phyloP scores from a whole-genome alignment of 2,888 invertebrate species.

The Periphyllus acericola region DNA sequence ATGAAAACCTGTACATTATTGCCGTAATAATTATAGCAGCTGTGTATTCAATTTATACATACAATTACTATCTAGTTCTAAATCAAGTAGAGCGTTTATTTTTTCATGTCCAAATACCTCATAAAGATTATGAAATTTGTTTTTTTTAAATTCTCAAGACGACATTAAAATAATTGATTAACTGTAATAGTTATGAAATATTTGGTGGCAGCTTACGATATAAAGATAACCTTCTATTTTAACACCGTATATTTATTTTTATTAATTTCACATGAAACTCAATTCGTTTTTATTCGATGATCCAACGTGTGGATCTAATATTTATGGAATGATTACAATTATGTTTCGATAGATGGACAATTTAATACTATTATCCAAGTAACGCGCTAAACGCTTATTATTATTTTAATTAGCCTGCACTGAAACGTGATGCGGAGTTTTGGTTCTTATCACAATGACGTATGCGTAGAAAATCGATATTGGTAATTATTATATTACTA shows the following conservation, averaged over 20 bases:
- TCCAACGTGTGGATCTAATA: neutral
- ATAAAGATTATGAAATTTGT: no score
- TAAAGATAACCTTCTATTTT: constrained; percentile 21
- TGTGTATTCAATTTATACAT: neutral
- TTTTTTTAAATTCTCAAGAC: neutral
- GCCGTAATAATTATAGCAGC: no score
- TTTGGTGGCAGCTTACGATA: constrained; percentile 1
- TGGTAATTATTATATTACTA: neutral
- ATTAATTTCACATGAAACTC: constrained; percentile 13
- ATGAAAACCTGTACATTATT: no score
- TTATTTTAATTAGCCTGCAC: constrained; percentile 21
- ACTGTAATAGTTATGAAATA: constrained; percentile 1
- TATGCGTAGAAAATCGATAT: neutral
- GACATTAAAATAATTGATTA: neutral
- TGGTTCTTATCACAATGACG: neutral
- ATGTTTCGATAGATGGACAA: neutral
- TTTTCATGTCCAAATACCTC: neutral
- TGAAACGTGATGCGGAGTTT: neutral
- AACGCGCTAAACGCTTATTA: neutral
- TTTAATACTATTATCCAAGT: neutral
- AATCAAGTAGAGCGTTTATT: neutral
- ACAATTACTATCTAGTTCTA: neutral
- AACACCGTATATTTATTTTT: constrained; percentile 21
- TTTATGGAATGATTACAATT: constrained; percentile 29
- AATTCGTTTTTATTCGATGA: neutral